phyloP scores from a whole-genome alignment of 2,113 vertebrate species.

The Psephotus haematonotus region DNA sequence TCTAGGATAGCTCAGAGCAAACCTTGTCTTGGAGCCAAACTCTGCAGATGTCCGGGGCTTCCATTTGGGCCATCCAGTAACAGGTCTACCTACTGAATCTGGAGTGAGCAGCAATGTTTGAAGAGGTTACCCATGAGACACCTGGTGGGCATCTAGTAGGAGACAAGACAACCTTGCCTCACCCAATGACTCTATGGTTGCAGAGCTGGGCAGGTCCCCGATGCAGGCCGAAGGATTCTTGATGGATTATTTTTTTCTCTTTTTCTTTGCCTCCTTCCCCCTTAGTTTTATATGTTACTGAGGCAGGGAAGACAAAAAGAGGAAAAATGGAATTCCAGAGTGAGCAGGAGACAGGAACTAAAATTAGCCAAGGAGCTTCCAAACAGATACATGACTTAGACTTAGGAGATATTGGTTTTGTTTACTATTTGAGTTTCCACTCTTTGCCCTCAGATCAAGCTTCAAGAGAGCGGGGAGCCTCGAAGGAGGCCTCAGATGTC shows the following conservation, averaged over 20 bases:
- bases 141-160: not conserved
- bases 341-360: not conserved
- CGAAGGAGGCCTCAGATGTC: conserved; percentile 1
- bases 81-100: not conserved
- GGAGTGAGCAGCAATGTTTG: not conserved
- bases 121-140: not conserved
- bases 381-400: conserved; percentile 23
- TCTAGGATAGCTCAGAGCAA: conserved; percentile 8
- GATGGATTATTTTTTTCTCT: not conserved
- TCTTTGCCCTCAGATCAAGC: conserved; percentile 23
- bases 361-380: conserved; percentile 13
- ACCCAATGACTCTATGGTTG: not conserved
- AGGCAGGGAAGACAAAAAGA: not conserved
- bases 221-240: not conserved
- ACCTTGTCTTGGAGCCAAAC: conserved; percentile 11
- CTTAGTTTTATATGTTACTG: conserved; percentile 1
- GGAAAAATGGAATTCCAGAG: not conserved
- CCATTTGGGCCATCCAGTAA: not conserved
- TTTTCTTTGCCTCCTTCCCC: not conserved
- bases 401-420: conserved; percentile 37
- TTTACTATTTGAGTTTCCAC: conserved; percentile 39
- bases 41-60: not conserved
- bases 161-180: not conserved
- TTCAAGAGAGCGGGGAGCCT: not conserved
- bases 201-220: not conserved